Evolutionary conservation across 1,140 invertebrate species (phyloP).

Genomic region (Drosophila nebulosa): DNA sequence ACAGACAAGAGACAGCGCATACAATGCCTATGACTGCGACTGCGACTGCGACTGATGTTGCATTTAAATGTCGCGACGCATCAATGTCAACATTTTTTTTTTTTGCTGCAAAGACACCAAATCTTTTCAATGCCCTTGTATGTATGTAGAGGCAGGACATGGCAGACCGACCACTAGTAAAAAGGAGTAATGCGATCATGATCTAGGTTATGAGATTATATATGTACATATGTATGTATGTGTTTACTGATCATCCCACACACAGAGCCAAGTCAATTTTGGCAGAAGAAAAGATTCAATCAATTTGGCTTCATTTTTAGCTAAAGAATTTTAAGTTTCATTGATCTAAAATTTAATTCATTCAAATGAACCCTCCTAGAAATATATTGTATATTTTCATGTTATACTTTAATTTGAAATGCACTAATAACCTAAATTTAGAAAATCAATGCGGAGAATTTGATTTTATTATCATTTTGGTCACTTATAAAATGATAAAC

Average conservation of each 20-base stretch:
- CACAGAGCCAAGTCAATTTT: not conserved
- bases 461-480: too few species aligned
- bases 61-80: slow-evolving; percentile 62
- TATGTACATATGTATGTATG: too few species aligned
- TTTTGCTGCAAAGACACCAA: slow-evolving; percentile 25
- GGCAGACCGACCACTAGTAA: slow-evolving; percentile 7
- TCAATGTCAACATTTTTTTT: slow-evolving; percentile 45
- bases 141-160: slow-evolving; percentile 17
- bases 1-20: not conserved
- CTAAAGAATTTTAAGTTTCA: too few species aligned
- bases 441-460: too few species aligned
- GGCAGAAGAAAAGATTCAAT: too few species aligned
- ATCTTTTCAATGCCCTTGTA: slow-evolving; percentile 21
- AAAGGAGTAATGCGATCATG: slow-evolving; percentile 21
- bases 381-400: too few species aligned
- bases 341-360: too few species aligned
- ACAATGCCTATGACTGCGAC: not conserved
- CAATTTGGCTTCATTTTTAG: too few species aligned
- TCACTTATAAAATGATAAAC: too few species aligned
- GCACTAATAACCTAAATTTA: too few species aligned
- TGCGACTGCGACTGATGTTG: not conserved
- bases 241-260: not conserved
- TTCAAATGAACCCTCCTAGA: too few species aligned
- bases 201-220: slow-evolving; percentile 30
- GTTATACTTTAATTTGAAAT: too few species aligned